phyloP scores from a whole-genome alignment of 2,113 vertebrate species.

The Notarius quadriscutis region DNA sequence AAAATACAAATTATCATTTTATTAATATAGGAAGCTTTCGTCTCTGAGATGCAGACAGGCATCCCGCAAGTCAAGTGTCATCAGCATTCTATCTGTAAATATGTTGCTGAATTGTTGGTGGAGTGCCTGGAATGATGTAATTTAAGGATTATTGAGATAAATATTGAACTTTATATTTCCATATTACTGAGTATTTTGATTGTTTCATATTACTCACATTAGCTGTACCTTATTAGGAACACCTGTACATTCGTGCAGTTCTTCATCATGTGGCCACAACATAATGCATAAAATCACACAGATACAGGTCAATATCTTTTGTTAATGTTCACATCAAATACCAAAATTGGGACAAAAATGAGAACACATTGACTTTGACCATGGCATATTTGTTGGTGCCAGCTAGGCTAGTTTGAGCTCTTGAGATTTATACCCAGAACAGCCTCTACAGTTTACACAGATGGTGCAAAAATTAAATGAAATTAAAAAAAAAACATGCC shows the following conservation, averaged over 20 bases:
- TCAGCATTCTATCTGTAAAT: neutral
- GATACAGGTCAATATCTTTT: neutral
- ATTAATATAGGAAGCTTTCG: neutral
- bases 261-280: neutral
- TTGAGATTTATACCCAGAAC: neutral
- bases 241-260: neutral
- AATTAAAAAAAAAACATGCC: neutral
- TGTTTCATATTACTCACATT: neutral
- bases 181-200: neutral
- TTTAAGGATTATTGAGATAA: neutral
- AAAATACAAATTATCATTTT: constrained; percentile 61
- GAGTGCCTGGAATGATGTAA: neutral
- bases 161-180: neutral
- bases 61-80: neutral
- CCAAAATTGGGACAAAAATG: neutral
- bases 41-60: neutral
- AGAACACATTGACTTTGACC: neutral
- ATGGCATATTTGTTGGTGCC: neutral
- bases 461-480: neutral
- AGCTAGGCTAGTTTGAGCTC: neutral
- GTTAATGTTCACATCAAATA: neutral
- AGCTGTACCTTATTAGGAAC: neutral
- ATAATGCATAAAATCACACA: neutral
- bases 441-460: neutral
- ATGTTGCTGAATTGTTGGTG: neutral